Evolutionary conservation across 2,797 vertebrate genomes (phyloP).

Genomic region (Myripristis jacobus): DNA sequence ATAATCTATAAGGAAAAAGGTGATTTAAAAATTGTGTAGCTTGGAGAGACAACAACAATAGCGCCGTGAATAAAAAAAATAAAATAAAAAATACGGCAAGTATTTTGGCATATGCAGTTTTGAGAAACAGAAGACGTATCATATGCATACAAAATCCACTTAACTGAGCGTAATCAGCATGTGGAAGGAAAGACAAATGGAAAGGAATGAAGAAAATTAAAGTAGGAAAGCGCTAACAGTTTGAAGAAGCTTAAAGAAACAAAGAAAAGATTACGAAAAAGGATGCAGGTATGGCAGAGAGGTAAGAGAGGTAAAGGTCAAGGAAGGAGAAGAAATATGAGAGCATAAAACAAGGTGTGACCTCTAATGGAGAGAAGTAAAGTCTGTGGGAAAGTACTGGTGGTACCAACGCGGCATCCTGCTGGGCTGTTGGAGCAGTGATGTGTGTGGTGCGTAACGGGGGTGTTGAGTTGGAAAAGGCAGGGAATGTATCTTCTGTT

Average conservation of each 20-base stretch:
- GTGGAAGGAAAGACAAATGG: slow-evolving; percentile 18
- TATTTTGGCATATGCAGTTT: background rate
- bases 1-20: slow-evolving; percentile 64
- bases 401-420: slow-evolving; percentile 37
- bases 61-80: slow-evolving; percentile 27
- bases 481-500: slow-evolving; percentile 50
- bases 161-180: background rate
- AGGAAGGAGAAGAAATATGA: slow-evolving; percentile 39
- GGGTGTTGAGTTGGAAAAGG: slow-evolving; percentile 34
- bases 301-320: slow-evolving; percentile 23
- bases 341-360: slow-evolving; percentile 46
- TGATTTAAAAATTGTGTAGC: slow-evolving; percentile 66
- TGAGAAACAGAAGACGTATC: slow-evolving; percentile 27
- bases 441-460: slow-evolving; percentile 13
- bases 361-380: slow-evolving; percentile 50
- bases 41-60: slow-evolving; percentile 50
- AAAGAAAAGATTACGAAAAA: slow-evolving; percentile 32
- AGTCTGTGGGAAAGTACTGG: slow-evolving; percentile 39
- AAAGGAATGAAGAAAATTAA: background rate
- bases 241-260: slow-evolving; percentile 24
- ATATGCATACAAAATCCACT: slow-evolving; percentile 27
- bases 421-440: slow-evolving; percentile 18
- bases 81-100: slow-evolving; percentile 22
- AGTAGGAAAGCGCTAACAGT: slow-evolving; percentile 24
- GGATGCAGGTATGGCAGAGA: background rate